Percentiles rank a stretch among this genome's conserved stretches.
These are phyloP conservation scores for Semaprochilodus insignis DNA, from an alignment of 2,797 vertebrate species.

Conservation along the genomic window DNA sequence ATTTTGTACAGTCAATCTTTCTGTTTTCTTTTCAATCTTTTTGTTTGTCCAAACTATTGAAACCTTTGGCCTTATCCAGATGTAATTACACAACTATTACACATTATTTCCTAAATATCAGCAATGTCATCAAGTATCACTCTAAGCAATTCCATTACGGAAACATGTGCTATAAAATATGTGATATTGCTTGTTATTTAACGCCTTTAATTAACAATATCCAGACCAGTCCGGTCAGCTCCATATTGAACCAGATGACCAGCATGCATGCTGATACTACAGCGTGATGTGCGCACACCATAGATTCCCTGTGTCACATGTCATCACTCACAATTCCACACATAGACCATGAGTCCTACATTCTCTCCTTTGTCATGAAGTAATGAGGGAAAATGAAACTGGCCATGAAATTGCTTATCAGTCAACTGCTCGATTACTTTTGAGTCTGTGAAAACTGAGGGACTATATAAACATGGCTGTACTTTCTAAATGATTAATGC, in stretches of 20 bases:
- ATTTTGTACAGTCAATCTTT: neutral
- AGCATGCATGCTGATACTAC: neutral
- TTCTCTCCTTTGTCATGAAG: no score
- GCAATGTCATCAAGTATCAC: neutral
- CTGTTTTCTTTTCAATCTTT: no score
- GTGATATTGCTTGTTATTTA: no score
- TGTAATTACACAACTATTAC: neutral
- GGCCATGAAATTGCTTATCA: no score
- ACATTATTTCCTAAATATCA: neutral
- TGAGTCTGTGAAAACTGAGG: no score
- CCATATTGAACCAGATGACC: slow-evolving; percentile 8
- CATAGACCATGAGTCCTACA: no score
- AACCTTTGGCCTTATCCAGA: neutral
- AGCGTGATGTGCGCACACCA: neutral
- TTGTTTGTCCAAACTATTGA: neutral
- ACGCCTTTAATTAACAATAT: neutral
- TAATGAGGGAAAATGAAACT: no score
- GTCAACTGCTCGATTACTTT: no score
- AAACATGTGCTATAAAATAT: no score
- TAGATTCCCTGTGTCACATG: neutral
- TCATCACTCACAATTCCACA: neutral
- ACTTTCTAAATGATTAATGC: no score
- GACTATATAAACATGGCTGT: no score
- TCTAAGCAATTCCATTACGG: neutral
- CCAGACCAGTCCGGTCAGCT: neutral